Evolutionary conservation across 2,797 vertebrate species (phyloP).

Genomic region (Pseudochromis fuscus): DNA sequence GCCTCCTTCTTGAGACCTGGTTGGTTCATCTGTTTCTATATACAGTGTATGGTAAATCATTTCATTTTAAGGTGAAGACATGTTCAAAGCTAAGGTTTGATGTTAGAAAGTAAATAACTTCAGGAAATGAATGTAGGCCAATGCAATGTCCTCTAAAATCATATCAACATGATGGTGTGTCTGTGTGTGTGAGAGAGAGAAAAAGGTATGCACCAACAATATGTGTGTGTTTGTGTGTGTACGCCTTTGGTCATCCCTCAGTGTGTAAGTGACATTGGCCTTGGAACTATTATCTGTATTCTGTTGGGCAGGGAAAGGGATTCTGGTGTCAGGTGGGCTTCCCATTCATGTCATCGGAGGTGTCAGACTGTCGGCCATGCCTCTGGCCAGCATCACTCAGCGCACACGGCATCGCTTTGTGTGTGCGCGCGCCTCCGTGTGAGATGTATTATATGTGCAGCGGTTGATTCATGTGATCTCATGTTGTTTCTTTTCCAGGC

Average conservation of each 20-base stretch:
- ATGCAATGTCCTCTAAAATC: too few species aligned
- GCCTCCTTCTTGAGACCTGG: too few species aligned
- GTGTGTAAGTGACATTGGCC: conserved; percentile 64
- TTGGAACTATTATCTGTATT: conserved; percentile 59
- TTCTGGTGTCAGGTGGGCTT: conserved; percentile 75
- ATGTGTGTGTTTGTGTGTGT: conserved; percentile 10
- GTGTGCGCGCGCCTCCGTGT: conserved; percentile 3
- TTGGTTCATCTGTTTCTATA: too few species aligned
- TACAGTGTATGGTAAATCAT: too few species aligned
- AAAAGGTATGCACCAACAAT: background rate
- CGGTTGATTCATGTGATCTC: conserved; percentile 59
- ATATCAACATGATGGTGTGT: too few species aligned
- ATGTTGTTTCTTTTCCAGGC: conserved; percentile 57
- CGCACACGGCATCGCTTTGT: conserved; percentile 11
- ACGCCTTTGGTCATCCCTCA: conserved; percentile 57
- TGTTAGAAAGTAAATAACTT: too few species aligned
- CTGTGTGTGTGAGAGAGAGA: background rate
- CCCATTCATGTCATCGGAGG: conserved; percentile 71
- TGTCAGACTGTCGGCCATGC: conserved; percentile 70
- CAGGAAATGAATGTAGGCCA: too few species aligned
- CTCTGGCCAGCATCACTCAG: conserved; percentile 65
- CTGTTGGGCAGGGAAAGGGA: conserved; percentile 58
- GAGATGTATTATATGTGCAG: conserved; percentile 33
- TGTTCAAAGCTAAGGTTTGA: too few species aligned
- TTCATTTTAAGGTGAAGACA: too few species aligned